Base-by-base conservation (phyloP, 2,888 invertebrate genomes). In the Drosophila affinis region DNA sequence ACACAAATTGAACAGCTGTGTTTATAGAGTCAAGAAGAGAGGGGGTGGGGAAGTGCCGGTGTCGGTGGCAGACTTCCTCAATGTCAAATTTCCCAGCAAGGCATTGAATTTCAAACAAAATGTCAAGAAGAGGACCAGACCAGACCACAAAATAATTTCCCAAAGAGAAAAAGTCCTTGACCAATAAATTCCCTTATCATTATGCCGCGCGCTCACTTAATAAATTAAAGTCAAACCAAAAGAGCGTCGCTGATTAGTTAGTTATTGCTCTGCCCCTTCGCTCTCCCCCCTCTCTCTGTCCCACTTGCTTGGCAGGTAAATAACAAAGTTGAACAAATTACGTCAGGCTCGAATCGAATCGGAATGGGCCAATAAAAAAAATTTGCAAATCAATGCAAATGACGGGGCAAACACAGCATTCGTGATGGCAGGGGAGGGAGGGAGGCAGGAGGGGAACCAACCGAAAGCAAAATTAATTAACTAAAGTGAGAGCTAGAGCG, bases 331-430 rank as follows among this genome's bases (percentile, higher is more conserved):
- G 62, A 86, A 64, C 67, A 70, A 85, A 79, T 79, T 81, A 74
- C 86, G 79, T 75, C 81, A 81, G 81, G 75, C 70, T 59, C 54
- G 59, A 68, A 64, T 56, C 48, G 49, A 69, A 61, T 44, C 10
- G 67, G 29, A 39, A n/a, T 44, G n/a, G 29, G 64, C 47, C 57
- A 69, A 70, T 53, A 71, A 63, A 70, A 70, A 64, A 76, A 70
- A 81, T 80, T 78, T 71, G 87, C 83, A 87, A 84, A 83, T 87
- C 81, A 83, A 83, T 83, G 88, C 88, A 79, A 83, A 82, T 77
- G 72, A 82, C 73, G 64, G 59, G 70, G 75, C 74, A 75, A 72
- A 73, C 76, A 64, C 65, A 9, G 52, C 12, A 29, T 2, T 17
- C 9, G 44, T 39, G 57, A 32, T 7, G 7, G 7, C 1, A 29